phyloP scores from a whole-genome alignment of 2,113 vertebrate genomes.

The Tyrannus savana region DNA sequence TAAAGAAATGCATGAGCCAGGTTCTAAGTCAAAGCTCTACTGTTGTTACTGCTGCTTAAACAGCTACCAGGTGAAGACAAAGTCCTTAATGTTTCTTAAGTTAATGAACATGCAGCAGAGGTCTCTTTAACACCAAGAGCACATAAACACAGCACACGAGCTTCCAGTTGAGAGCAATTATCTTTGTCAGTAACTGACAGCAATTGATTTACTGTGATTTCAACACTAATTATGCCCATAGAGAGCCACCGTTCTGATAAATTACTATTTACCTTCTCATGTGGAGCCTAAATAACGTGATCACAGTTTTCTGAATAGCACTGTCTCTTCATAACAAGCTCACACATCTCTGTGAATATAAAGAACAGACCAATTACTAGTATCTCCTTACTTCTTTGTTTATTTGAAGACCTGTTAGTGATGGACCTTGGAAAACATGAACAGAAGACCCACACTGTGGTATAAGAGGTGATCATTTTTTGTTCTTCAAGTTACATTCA shows the following conservation, averaged over 20 bases:
- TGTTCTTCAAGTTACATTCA: not conserved
- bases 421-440: not conserved
- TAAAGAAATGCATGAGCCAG: not conserved
- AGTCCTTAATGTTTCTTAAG: not conserved
- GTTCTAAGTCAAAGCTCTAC: not conserved
- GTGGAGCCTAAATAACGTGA: not conserved
- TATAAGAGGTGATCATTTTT: not conserved
- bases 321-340: not conserved
- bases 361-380: not conserved
- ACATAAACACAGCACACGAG: not conserved
- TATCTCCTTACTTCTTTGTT: not conserved
- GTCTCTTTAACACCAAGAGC: not conserved
- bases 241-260: slow-evolving; percentile 5
- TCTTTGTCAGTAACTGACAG: slow-evolving; percentile 7
- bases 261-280: not conserved
- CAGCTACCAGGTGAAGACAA: not conserved
- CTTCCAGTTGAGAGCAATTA: slow-evolving; percentile 3
- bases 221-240: not conserved
- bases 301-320: not conserved
- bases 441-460: not conserved
- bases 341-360: fast-evolving
- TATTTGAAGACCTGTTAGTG: not conserved
- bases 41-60: not conserved
- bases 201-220: slow-evolving; percentile 10
- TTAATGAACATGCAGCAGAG: not conserved